A percentile compares a stretch with the other conserved stretches of the same genome.
phyloP scores from a whole-genome alignment of 2,888 invertebrate species.

The Agrochola lota region DNA sequence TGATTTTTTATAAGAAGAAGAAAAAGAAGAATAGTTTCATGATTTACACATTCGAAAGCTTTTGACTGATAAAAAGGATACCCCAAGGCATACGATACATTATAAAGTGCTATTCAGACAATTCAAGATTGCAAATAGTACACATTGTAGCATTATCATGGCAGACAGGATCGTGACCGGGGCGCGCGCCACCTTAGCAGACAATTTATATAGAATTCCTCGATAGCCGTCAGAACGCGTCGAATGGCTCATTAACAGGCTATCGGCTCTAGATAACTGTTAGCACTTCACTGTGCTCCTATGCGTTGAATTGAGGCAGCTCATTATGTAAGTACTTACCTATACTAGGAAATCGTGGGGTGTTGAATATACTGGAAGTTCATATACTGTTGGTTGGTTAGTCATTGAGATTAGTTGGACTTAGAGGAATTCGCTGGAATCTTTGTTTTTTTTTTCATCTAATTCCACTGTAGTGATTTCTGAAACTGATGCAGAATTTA shows the following conservation, averaged over 20 bases:
- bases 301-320: constrained; percentile 19
- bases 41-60: constrained; percentile 21
- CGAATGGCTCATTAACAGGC: constrained; percentile 58
- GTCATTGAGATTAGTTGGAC: constrained; percentile 3
- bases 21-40: too few species aligned
- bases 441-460: neutral
- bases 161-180: constrained; percentile 75
- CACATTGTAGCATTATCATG: constrained; percentile 68
- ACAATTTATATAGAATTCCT: constrained; percentile 69
- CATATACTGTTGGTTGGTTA: constrained; percentile 1
- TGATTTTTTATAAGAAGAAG: too few species aligned
- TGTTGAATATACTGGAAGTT: constrained; percentile 13
- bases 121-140: constrained; percentile 39
- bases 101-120: constrained; percentile 22
- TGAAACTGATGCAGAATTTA: neutral
- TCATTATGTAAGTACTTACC: constrained; percentile 36
- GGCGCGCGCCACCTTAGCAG: constrained; percentile 64
- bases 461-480: neutral
- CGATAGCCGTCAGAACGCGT: constrained; percentile 51
- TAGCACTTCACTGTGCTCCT: constrained; percentile 31
- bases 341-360: constrained; percentile 23
- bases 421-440: neutral
- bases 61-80: constrained; percentile 13
- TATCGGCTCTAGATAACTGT: constrained; percentile 54
- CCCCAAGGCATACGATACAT: constrained; percentile 7